phyloP scores from a whole-genome alignment of 1,140 invertebrate genomes.

The Batillaria attramentaria region DNA sequence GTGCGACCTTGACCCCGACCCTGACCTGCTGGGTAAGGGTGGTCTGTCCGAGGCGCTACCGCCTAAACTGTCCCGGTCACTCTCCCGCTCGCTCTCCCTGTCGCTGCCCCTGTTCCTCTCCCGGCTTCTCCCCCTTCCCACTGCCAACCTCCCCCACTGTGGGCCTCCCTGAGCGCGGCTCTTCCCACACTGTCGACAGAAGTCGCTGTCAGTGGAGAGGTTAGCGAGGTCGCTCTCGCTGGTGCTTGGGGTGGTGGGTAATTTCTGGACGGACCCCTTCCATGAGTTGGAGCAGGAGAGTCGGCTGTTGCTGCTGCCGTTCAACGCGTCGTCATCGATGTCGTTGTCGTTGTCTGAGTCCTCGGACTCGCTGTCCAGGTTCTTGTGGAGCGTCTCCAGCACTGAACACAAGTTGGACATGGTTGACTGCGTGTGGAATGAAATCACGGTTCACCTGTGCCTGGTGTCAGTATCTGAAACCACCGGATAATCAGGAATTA shows the following conservation, averaged over 20 bases:
- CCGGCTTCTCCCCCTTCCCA: neutral
- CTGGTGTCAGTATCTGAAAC: too few relatives aligned
- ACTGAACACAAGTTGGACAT: constrained; percentile 15
- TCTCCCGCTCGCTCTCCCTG: constrained; percentile 23
- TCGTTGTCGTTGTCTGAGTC: neutral
- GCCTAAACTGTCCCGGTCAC: constrained; percentile 3
- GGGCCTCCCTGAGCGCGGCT: neutral
- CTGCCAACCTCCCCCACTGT: neutral
- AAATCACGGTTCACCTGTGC: too few relatives aligned
- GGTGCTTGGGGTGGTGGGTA: constrained; percentile 18
- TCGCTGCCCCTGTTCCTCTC: constrained; percentile 14
- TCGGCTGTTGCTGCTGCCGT: neutral
- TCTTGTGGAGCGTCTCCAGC: constrained; percentile 19
- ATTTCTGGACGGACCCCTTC: neutral
- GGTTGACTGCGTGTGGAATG: too few relatives aligned
- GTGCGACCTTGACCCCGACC: too few relatives aligned
- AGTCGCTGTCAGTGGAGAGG: constrained; percentile 14
- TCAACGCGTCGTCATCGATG: neutral
- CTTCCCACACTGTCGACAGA: neutral
- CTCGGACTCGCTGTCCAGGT: constrained; percentile 5
- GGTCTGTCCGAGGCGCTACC: constrained; percentile 1
- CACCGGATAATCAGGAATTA: too few relatives aligned
- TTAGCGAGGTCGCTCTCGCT: constrained; percentile 27
- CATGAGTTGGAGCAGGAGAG: neutral
- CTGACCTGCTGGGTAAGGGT: neutral